Evolutionary conservation across 2,888 invertebrate species (phyloP).

Genomic region (Cylindroiulus punctatus): DNA sequence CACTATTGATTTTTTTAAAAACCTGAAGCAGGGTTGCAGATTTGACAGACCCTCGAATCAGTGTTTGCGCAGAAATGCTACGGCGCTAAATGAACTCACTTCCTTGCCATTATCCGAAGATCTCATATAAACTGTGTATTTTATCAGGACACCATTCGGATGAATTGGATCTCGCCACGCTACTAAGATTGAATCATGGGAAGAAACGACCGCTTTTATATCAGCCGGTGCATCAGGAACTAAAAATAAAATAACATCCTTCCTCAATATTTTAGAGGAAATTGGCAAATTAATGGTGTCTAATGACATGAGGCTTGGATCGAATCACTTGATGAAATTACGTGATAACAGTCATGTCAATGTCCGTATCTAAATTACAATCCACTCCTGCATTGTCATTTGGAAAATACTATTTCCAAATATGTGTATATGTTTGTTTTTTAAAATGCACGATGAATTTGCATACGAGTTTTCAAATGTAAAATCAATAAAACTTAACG

Average conservation of each 20-base stretch:
- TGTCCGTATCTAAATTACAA: neutral
- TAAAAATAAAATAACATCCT: slow-evolving; percentile 64
- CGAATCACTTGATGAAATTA: neutral
- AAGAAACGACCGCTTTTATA: slow-evolving; percentile 81
- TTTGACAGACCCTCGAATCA: neutral
- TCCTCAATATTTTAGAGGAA: neutral
- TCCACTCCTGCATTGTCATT: neutral
- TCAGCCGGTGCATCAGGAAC: slow-evolving; percentile 82
- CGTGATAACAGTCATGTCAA: neutral
- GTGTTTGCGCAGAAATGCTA: neutral
- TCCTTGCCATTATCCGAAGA: slow-evolving; percentile 59
- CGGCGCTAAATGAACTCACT: slow-evolving; percentile 57
- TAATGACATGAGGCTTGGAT: neutral
- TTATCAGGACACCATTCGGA: slow-evolving; percentile 80
- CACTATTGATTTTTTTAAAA: neutral
- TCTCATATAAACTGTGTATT: slow-evolving; percentile 71
- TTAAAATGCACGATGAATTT: too few species aligned
- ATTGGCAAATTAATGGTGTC: neutral
- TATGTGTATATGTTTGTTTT: too few species aligned
- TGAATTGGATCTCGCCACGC: slow-evolving; percentile 81
- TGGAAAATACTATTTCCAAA: too few species aligned
- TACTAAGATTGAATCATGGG: slow-evolving; percentile 78
- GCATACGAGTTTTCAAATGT: neutral
- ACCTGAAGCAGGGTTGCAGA: neutral
- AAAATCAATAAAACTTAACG: slow-evolving; percentile 9